These are phyloP conservation scores for Anisognathus igniventris DNA, from an alignment of 2,797 vertebrate genomes.

Conservation along the genomic window DNA sequence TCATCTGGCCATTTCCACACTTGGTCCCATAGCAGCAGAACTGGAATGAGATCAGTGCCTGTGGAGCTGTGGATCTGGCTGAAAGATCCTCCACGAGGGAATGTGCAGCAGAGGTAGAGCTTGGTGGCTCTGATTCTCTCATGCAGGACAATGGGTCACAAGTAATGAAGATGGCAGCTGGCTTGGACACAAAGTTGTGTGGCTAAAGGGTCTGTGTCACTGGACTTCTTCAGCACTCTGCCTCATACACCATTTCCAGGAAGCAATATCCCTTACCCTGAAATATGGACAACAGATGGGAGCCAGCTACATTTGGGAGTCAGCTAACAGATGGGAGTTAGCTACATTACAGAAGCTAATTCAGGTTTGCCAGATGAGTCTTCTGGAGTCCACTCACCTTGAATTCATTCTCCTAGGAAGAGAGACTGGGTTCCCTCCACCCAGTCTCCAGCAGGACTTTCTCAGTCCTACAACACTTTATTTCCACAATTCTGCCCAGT, in stretches of 20 bases:
- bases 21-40: neutral
- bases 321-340: neutral
- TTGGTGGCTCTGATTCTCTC: neutral
- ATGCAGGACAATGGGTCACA: fast-evolving
- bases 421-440: neutral
- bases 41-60: neutral
- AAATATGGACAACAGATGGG: neutral
- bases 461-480: neutral
- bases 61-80: neutral
- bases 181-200: fast-evolving
- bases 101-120: neutral
- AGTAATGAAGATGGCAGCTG: neutral
- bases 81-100: neutral
- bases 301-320: neutral
- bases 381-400: neutral
- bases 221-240: neutral
- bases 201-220: neutral
- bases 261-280: neutral
- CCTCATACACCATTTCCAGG: neutral
- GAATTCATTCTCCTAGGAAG: neutral
- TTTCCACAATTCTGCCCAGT: neutral
- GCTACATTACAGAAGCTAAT: neutral
- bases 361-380: neutral
- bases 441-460: neutral
- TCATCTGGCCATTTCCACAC: neutral